These are phyloP conservation scores for Holothuria glaberrima DNA, from an alignment of 35 echinoderm and acorn worm genomes.

Conservation along the genomic window DNA sequence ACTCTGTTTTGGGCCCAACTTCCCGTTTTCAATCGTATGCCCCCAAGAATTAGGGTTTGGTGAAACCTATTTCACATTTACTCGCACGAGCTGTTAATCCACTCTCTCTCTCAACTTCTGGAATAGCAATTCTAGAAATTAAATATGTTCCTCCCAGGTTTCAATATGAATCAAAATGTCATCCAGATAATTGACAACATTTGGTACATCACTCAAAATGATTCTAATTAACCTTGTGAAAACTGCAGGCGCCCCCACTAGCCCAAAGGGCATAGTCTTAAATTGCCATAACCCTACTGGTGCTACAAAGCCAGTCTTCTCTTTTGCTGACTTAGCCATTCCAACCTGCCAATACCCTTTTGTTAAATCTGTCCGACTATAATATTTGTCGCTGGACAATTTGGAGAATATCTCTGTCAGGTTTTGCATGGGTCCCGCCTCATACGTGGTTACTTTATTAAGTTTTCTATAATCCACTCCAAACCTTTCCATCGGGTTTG, in stretches of 20 bases:
- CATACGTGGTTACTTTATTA: conserved; percentile 56
- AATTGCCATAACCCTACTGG: conserved; percentile 37
- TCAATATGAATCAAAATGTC: conserved; percentile 55
- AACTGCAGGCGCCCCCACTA: not conserved
- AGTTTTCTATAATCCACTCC: conserved; percentile 21
- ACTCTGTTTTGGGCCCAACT: not conserved
- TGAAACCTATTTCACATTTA: too few species aligned
- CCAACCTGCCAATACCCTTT: conserved; percentile 32
- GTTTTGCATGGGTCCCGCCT: conserved; percentile 65
- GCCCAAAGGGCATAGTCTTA: conserved; percentile 21
- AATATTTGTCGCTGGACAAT: conserved; percentile 22
- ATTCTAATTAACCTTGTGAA: conserved; percentile 41
- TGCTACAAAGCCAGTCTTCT: conserved; percentile 36
- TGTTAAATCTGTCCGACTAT: conserved; percentile 18
- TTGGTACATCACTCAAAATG: conserved; percentile 1
- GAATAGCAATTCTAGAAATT: too few species aligned
- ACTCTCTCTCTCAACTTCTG: too few species aligned
- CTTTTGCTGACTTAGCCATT: not conserved
- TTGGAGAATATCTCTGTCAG: conserved; percentile 60
- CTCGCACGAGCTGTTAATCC: too few species aligned
- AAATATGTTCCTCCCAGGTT: conserved; percentile 42
- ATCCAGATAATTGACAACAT: conserved; percentile 48
- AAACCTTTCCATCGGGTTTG: conserved; percentile 12
- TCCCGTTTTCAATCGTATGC: not conserved
- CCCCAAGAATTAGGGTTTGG: not conserved